phyloP scores from a whole-genome alignment of 2,888 invertebrate genomes.

The Lumbricus terrestris region DNA sequence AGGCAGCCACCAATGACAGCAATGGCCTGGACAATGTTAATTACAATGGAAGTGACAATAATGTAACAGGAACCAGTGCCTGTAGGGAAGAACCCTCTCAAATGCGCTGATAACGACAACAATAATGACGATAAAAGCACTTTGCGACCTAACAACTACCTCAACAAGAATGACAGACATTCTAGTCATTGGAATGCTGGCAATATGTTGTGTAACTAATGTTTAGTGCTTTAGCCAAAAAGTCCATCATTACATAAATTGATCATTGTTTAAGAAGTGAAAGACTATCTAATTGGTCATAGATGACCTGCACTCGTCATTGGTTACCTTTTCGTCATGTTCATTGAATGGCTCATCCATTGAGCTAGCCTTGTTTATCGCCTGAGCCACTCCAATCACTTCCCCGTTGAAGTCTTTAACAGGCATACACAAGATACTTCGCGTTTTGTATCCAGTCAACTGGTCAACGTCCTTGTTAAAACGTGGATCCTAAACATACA shows the following conservation, averaged over 20 bases:
- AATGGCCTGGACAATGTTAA: too few species aligned
- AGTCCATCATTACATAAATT: neutral
- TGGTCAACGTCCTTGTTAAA: slow-evolving; percentile 55
- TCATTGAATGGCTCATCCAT: slow-evolving; percentile 54
- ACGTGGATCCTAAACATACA: slow-evolving; percentile 51
- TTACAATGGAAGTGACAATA: neutral
- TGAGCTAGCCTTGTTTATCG: slow-evolving; percentile 53
- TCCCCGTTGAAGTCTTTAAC: slow-evolving; percentile 54
- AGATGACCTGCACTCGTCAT: neutral
- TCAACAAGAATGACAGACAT: neutral
- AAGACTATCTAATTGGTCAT: neutral
- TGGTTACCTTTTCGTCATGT: slow-evolving; percentile 57
- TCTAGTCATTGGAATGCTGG: too few species aligned
- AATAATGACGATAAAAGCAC: neutral
- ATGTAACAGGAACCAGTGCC: too few species aligned
- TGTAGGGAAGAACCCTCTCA: neutral
- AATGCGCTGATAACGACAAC: neutral
- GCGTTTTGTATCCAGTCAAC: slow-evolving; percentile 54
- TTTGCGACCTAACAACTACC: neutral
- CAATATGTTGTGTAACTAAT: neutral
- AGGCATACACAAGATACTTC: slow-evolving; percentile 55
- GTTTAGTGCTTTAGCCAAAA: neutral
- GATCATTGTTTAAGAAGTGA: neutral
- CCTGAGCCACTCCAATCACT: slow-evolving; percentile 57
- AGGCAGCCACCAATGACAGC: too few species aligned